phyloP scores from a whole-genome alignment of 2,797 vertebrate genomes.

The Alectoris magna region DNA sequence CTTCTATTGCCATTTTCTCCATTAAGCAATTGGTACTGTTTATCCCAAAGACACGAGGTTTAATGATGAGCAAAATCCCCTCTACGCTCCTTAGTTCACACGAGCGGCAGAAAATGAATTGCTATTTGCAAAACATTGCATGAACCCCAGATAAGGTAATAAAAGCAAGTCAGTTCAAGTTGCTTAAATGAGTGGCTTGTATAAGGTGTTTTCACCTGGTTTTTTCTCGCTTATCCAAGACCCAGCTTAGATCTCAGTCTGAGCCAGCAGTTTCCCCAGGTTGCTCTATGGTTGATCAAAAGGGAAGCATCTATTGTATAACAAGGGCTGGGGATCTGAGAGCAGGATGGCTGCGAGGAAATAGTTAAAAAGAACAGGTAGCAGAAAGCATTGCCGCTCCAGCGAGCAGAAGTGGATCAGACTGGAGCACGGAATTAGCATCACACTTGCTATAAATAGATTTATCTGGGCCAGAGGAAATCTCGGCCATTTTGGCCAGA shows the following conservation, averaged over 20 bases:
- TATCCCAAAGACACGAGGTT: conserved; percentile 20
- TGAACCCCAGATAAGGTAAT: not conserved
- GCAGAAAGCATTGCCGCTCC: not conserved
- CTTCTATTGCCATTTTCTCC: not conserved
- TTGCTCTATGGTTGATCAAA: fast-evolving
- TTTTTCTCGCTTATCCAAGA: not conserved
- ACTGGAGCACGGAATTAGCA: conserved; percentile 9
- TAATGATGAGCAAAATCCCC: conserved; percentile 17
- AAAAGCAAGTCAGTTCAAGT: not conserved
- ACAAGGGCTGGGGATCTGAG: not conserved
- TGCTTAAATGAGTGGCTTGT: not conserved
- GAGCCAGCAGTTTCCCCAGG: not conserved
- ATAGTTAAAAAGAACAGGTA: conserved; percentile 3
- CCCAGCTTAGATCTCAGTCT: not conserved
- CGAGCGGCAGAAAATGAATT: not conserved
- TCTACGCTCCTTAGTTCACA: not conserved
- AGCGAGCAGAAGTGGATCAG: not conserved
- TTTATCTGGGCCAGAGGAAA: conserved; percentile 57
- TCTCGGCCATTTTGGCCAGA: not conserved
- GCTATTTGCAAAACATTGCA: not conserved
- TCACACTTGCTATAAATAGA: conserved; percentile 42
- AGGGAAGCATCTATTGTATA: not conserved
- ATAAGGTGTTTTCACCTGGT: not conserved
- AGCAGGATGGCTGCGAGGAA: not conserved
- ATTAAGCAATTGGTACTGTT: conserved; percentile 33